Percentiles rank a stretch among this genome's conserved stretches.
phyloP scores from a whole-genome alignment of 2,888 invertebrate species.

The Meghimatium bilineatum region DNA sequence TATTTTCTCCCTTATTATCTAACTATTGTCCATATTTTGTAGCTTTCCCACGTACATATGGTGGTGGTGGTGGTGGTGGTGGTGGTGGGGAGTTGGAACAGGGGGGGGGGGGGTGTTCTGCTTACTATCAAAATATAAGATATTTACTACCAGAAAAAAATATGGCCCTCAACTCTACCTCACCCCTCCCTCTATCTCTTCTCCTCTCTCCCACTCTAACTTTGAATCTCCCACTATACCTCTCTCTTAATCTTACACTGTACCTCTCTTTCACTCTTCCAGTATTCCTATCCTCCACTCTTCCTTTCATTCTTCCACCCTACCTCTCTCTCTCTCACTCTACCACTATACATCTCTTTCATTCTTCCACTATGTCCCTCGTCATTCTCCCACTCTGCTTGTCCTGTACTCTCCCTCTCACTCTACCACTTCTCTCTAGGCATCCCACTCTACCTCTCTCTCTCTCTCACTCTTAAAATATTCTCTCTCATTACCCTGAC shows the following conservation, averaged over 20 bases:
- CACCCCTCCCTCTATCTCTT: not conserved
- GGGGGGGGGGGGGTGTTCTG: too few relatives aligned
- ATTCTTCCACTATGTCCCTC: not conserved
- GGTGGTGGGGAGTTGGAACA: too few relatives aligned
- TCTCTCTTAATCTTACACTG: not conserved
- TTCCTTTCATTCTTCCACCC: not conserved
- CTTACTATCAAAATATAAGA: too few relatives aligned
- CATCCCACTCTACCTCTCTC: not conserved
- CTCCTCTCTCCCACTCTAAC: not conserved
- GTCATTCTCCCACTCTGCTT: too few relatives aligned
- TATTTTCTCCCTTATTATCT: too few relatives aligned
- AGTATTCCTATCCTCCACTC: not conserved
- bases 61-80: too few relatives aligned
- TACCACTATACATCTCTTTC: not conserved
- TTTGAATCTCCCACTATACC: not conserved
- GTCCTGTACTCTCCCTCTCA: not conserved
- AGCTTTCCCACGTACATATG: too few relatives aligned
- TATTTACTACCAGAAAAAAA: too few relatives aligned
- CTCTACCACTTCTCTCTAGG: not conserved
- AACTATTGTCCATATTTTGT: too few relatives aligned
- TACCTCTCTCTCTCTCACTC: not conserved
- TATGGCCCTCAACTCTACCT: too few relatives aligned
- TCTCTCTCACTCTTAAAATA: not conserved
- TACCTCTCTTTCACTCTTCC: not conserved
- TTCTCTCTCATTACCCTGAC: not conserved